Conservation (phyloP, 2,888 invertebrate genomes). For the Ophion obscuratus region DNA sequence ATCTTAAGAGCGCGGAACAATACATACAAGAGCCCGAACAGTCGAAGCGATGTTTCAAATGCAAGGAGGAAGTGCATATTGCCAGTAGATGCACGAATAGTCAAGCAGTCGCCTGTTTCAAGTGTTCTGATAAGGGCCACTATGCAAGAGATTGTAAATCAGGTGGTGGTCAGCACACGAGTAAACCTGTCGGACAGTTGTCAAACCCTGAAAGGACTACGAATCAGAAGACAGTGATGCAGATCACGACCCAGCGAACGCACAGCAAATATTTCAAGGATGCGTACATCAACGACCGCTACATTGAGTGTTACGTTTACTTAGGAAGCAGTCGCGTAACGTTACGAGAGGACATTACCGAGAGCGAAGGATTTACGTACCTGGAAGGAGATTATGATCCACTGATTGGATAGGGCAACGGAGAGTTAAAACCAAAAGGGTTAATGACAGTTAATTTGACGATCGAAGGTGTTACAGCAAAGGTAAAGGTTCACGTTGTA, state of each 20-base stretch:
- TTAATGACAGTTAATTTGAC: neutral
- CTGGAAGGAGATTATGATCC: conserved; percentile 3
- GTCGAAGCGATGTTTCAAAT: conserved; percentile 38
- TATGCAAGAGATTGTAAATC: conserved; percentile 24
- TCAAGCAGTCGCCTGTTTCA: neutral
- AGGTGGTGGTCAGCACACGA: neutral
- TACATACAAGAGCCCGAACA: conserved; percentile 25
- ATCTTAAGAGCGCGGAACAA: conserved; percentile 63
- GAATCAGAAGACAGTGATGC: neutral
- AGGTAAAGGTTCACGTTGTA: conserved; percentile 5
- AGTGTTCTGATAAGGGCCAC: conserved; percentile 11
- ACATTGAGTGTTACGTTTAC: conserved; percentile 19
- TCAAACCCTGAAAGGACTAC: neutral
- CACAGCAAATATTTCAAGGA: conserved; percentile 18
- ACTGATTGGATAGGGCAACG: conserved; percentile 16
- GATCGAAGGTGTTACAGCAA: neutral
- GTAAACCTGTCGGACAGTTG: neutral
- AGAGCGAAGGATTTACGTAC: neutral
- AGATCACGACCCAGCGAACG: neutral
- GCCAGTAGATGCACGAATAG: conserved; percentile 13
- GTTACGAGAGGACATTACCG: conserved; percentile 14
- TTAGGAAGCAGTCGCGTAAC: conserved; percentile 1
- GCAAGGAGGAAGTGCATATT: conserved; percentile 16
- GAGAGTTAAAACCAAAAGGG: neutral
- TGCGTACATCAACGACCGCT: conserved; percentile 10